Conservation (phyloP, 2,113 vertebrate species). For the Pelecanoides urinatrix region DNA sequence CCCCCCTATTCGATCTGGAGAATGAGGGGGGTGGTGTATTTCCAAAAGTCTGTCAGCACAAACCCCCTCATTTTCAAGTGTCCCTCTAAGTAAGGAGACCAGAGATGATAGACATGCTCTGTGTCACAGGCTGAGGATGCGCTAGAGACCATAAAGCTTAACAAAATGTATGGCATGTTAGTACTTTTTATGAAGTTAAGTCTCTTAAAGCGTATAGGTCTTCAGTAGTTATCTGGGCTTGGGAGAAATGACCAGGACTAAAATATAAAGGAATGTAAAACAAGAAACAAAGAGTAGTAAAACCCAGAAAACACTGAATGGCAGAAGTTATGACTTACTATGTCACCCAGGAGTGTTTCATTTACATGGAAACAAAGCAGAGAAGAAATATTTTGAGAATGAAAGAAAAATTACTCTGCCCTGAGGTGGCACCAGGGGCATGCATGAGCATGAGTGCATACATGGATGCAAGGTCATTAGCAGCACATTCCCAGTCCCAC, state of each 20-base stretch:
- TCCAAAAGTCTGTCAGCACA: background rate
- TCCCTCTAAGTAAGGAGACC: background rate
- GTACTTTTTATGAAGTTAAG: background rate
- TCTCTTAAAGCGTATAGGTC: background rate
- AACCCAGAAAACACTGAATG: background rate
- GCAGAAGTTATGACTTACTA: background rate
- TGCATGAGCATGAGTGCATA: background rate
- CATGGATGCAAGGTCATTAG: background rate
- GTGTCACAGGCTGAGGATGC: background rate
- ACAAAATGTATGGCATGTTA: background rate
- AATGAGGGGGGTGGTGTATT: background rate
- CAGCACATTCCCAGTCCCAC: background rate
- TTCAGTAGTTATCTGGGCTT: background rate
- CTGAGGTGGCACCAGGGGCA: background rate
- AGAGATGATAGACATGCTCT: background rate
- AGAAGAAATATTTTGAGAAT: background rate
- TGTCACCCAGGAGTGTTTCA: background rate
- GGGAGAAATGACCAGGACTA: background rate
- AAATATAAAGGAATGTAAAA: background rate
- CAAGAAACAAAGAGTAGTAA: background rate
- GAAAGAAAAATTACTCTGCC: background rate
- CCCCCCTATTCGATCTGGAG: background rate
- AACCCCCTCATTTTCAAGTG: background rate
- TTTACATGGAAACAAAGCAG: slow-evolving; percentile 11
- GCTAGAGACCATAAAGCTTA: background rate